Evolutionary conservation across 2,113 vertebrate genomes (phyloP).

Genomic region (Gymnarchus niloticus): DNA sequence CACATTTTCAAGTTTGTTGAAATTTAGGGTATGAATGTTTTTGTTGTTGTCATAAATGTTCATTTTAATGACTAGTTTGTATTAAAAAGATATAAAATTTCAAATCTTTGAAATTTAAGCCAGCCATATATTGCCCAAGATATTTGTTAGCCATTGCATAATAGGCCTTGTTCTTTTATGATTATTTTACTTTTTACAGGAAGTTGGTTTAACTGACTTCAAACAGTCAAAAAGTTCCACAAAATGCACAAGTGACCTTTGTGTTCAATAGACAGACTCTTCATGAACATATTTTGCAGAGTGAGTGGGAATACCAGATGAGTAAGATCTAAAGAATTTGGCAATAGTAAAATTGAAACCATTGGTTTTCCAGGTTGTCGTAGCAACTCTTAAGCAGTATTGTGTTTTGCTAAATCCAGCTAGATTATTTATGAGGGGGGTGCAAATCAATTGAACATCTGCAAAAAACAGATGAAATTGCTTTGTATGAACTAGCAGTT

Average conservation of each 20-base stretch:
- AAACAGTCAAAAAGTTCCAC: neutral
- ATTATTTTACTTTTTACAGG: neutral
- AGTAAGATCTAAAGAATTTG: constrained; percentile 1
- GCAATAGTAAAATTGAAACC: neutral
- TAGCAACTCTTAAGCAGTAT: neutral
- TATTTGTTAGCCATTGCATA: neutral
- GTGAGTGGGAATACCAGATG: neutral
- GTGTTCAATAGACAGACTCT: neutral
- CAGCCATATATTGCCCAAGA: neutral
- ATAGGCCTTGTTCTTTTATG: neutral
- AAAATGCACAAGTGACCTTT: neutral
- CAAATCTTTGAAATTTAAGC: neutral
- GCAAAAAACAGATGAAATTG: neutral
- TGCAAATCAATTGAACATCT: neutral
- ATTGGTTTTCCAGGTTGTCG: neutral
- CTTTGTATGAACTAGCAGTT: neutral
- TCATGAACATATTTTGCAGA: neutral
- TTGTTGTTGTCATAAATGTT: neutral
- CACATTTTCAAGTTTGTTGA: neutral
- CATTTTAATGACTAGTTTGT: neutral
- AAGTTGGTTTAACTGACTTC: neutral
- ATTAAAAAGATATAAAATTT: neutral
- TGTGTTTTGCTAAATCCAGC: neutral
- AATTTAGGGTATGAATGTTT: neutral
- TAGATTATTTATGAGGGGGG: neutral